These are phyloP conservation scores for Eilema depressum DNA, from an alignment of 2,888 invertebrate species.

Conservation along the genomic window DNA sequence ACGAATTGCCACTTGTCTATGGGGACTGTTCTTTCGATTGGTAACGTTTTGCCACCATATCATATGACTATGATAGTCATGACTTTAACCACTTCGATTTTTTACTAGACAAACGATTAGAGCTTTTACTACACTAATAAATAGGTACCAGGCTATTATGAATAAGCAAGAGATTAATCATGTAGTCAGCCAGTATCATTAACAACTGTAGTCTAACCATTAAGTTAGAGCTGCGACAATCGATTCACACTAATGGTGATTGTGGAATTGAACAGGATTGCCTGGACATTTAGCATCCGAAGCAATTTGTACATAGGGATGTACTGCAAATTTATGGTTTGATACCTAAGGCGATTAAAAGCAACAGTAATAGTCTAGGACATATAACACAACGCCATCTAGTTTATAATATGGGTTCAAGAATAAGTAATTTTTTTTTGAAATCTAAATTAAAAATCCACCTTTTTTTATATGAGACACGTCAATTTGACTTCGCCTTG, in stretches of 20 bases:
- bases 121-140: too few relatives aligned
- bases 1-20: too few relatives aligned
- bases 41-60: too few relatives aligned
- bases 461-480: too few relatives aligned
- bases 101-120: too few relatives aligned
- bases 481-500: too few relatives aligned
- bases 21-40: too few relatives aligned
- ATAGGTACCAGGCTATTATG: background rate
- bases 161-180: background rate
- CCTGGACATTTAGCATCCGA: background rate
- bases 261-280: constrained; percentile 1
- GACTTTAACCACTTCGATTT: too few relatives aligned
- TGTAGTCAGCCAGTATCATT: background rate
- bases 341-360: background rate
- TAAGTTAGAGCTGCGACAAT: background rate
- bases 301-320: background rate
- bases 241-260: background rate
- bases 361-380: too few relatives aligned
- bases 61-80: too few relatives aligned
- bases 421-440: too few relatives aligned
- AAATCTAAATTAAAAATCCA: too few relatives aligned
- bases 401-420: background rate
- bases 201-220: background rate
- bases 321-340: background rate
- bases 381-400: background rate